Evolutionary conservation across 2,113 vertebrate species (phyloP).

Genomic region (Lates calcarifer): DNA sequence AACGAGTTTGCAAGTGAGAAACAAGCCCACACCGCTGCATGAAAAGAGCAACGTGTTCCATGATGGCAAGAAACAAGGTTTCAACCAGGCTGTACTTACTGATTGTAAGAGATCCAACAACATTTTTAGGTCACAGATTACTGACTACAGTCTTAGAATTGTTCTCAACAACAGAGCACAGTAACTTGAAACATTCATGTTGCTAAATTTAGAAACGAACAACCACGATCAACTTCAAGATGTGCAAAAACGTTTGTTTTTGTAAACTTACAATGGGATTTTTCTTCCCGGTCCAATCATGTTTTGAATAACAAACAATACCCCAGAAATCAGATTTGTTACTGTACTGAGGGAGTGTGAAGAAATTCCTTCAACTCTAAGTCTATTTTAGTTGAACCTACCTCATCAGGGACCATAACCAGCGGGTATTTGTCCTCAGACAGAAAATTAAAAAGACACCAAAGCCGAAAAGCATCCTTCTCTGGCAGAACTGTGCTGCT

Average conservation of each 20-base stretch:
- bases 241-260: not conserved
- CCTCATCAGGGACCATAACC: conserved; percentile 96
- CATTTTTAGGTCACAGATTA: conserved; percentile 41
- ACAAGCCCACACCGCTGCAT: conserved; percentile 53
- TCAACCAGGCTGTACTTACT: conserved; percentile 24
- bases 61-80: conserved; percentile 53
- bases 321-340: not conserved
- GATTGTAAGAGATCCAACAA: conserved; percentile 34
- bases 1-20: conserved; percentile 65
- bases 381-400: conserved; percentile 73
- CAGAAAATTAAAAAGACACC: conserved; percentile 99
- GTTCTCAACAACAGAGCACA: not conserved
- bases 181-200: not conserved
- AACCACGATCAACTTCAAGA: not conserved
- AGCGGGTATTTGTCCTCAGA: conserved; percentile 97
- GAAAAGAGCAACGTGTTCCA: conserved; percentile 61
- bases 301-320: not conserved
- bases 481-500: conserved; percentile 86
- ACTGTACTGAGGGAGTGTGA: not conserved
- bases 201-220: conserved; percentile 30
- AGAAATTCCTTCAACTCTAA: not conserved
- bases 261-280: not conserved
- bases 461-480: conserved; percentile 92
- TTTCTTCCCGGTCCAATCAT: not conserved
- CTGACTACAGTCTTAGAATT: conserved; percentile 15